Conservation (phyloP, 2,797 vertebrate species). For the Scolopax rusticola region DNA sequence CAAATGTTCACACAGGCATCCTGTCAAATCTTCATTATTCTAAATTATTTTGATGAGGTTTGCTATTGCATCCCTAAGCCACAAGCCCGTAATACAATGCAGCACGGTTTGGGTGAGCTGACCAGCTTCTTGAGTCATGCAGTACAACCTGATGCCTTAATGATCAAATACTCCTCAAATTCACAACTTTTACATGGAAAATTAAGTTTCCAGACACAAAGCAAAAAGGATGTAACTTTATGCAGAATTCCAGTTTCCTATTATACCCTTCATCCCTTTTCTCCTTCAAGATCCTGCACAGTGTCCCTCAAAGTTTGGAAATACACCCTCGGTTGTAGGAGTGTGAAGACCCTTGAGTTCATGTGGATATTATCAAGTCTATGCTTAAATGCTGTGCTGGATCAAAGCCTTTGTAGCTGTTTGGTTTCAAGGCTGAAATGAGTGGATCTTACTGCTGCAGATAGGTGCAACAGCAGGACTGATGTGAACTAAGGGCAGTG, state of each 20-base stretch:
- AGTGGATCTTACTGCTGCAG: not conserved
- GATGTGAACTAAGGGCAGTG: not conserved
- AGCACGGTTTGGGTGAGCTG: not conserved
- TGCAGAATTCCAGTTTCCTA: not conserved
- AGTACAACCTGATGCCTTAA: not conserved
- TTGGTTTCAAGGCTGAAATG: not conserved
- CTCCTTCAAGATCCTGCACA: not conserved
- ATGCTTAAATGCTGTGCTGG: not conserved
- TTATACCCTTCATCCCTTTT: not conserved
- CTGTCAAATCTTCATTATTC: slow-evolving; percentile 1
- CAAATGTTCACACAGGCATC: not conserved
- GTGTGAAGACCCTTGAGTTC: not conserved
- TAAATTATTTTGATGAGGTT: not conserved
- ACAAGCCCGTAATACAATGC: not conserved
- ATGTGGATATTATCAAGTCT: not conserved
- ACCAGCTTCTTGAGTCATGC: not conserved
- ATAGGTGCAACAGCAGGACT: not conserved
- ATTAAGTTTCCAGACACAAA: not conserved
- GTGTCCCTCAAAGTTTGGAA: not conserved
- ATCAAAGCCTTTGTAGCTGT: not conserved
- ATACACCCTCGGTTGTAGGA: not conserved
- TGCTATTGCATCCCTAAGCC: not conserved
- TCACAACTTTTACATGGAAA: not conserved
- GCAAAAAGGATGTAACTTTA: not conserved
- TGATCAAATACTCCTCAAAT: not conserved